Conservation (phyloP, 1,140 invertebrate genomes). For the Pseudomyrmex cubaensis region DNA sequence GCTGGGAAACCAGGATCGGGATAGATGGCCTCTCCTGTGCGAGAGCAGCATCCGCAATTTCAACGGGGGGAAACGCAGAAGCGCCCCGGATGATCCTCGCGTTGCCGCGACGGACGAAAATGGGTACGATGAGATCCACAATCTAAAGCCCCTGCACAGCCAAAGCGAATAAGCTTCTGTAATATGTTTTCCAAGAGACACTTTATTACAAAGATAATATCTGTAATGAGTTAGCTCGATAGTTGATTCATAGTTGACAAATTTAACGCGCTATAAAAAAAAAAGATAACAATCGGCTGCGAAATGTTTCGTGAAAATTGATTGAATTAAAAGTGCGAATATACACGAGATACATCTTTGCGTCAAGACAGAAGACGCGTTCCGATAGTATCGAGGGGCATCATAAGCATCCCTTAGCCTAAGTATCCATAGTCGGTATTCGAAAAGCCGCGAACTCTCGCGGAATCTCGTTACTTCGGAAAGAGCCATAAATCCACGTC, state of each 20-base stretch:
- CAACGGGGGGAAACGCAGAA: constrained; percentile 40
- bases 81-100: constrained; percentile 28
- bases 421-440: constrained; percentile 31
- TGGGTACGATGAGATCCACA: constrained; percentile 31
- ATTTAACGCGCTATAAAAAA: too few species aligned
- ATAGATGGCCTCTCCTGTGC: constrained; percentile 50
- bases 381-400: constrained; percentile 15
- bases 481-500: constrained; percentile 73
- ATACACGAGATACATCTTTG: not conserved
- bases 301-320: not conserved
- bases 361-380: constrained; percentile 8
- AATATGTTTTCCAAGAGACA: not conserved
- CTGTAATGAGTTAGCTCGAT: too few species aligned
- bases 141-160: constrained; percentile 2
- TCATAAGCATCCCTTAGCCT: constrained; percentile 17
- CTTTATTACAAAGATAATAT: not conserved
- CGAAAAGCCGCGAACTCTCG: constrained; percentile 62
- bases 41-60: constrained; percentile 56
- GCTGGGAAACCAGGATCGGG: constrained; percentile 41
- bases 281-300: not conserved
- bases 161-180: not conserved
- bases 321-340: constrained; percentile 10
- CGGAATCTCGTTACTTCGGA: constrained; percentile 70
- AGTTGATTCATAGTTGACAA: too few species aligned
- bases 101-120: constrained; percentile 16